phyloP scores from a whole-genome alignment of 2,888 invertebrate species.

The Spodoptera picta region DNA sequence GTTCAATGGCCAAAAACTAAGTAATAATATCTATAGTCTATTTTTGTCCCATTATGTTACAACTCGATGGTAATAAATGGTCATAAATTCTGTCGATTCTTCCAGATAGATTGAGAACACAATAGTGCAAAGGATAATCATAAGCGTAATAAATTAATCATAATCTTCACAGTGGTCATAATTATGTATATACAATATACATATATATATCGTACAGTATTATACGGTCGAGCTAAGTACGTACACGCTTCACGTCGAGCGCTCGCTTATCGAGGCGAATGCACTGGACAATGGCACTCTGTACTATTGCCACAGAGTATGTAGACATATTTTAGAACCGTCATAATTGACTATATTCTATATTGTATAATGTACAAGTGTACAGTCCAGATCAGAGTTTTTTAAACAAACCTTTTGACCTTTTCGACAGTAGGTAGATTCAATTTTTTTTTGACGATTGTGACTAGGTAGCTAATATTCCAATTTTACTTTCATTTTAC shows the following conservation, averaged over 20 bases:
- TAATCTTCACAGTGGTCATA: slow-evolving; percentile 4
- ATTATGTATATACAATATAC: not conserved
- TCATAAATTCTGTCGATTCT: too few species aligned
- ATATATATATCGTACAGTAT: not conserved
- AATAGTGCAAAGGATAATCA: not conserved
- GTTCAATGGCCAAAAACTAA: too few species aligned
- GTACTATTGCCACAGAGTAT: slow-evolving; percentile 3
- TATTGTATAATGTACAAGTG: too few species aligned
- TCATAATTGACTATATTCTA: slow-evolving; percentile 21
- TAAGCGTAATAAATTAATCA: slow-evolving; percentile 10
- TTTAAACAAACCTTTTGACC: too few species aligned
- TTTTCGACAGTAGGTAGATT: too few species aligned
- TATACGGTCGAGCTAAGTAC: slow-evolving; percentile 17
- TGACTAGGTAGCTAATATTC: too few species aligned
- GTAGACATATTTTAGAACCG: slow-evolving; percentile 33
- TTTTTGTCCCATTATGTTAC: too few species aligned
- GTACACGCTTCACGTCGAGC: slow-evolving; percentile 29
- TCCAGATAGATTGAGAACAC: not conserved
- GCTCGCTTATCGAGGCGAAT: slow-evolving; percentile 30
- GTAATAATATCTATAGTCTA: too few species aligned
- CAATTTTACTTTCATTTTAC: too few species aligned
- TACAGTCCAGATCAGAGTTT: too few species aligned
- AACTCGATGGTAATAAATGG: too few species aligned
- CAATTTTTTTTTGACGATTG: too few species aligned
- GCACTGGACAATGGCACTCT: slow-evolving; percentile 34